Percentiles rank a stretch among this genome's conserved stretches.
phyloP scores from a whole-genome alignment of 2,113 vertebrate genomes.

The Nycticryphes semicollaris region DNA sequence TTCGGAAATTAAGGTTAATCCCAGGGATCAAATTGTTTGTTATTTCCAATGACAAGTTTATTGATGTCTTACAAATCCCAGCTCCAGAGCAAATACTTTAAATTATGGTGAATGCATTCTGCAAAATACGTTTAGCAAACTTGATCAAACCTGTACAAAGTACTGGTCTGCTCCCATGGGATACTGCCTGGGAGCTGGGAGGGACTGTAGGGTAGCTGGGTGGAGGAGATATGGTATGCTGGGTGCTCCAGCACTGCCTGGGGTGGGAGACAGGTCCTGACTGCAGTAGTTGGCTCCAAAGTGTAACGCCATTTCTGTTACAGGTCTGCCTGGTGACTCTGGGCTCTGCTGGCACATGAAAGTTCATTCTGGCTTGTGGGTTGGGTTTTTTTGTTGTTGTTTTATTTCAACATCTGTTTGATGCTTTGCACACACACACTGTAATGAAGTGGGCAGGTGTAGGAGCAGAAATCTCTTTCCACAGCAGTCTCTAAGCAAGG shows the following conservation, averaged over 20 bases:
- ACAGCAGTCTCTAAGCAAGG: rapidly evolving
- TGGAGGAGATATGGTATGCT: not conserved
- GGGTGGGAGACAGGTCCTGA: not conserved
- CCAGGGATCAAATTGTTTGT: not conserved
- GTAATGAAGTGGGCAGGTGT: not conserved
- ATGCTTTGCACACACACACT: rapidly evolving
- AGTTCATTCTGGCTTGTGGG: not conserved
- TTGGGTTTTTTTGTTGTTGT: not conserved
- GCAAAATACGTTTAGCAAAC: not conserved
- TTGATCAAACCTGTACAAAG: not conserved
- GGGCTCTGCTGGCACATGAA: not conserved
- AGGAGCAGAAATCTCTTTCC: not conserved
- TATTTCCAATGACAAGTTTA: not conserved
- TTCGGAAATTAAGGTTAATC: not conserved
- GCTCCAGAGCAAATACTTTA: not conserved
- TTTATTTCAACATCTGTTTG: not conserved
- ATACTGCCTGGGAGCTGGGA: not conserved
- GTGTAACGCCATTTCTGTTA: not conserved
- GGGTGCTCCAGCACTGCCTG: not conserved
- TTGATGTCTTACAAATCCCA: not conserved
- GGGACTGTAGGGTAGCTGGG: not conserved
- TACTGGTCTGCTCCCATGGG: not conserved
- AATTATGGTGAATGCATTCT: not conserved
- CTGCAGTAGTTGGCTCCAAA: not conserved
- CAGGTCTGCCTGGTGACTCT: not conserved